A percentile compares a stretch with the other conserved stretches of the same genome.
phyloP scores from a whole-genome alignment of 2,888 invertebrate species.

The Frankliniella intonsa region DNA sequence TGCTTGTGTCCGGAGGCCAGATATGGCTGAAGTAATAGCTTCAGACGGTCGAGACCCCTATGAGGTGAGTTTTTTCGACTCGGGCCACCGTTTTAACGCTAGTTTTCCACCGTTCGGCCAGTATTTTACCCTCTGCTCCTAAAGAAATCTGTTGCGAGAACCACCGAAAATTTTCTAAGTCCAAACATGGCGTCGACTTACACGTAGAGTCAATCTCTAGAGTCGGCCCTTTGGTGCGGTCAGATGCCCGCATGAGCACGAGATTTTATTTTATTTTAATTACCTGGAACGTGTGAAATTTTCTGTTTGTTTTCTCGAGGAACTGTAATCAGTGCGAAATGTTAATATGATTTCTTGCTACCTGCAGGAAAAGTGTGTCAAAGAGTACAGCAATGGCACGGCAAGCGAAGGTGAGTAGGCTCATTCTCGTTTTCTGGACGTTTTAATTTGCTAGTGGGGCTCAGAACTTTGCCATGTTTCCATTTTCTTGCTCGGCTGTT shows the following conservation, averaged over 20 bases:
- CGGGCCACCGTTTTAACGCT: neutral
- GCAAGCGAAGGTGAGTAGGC: conserved; percentile 3
- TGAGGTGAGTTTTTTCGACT: neutral
- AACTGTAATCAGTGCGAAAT: too few relatives aligned
- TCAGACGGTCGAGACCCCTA: neutral
- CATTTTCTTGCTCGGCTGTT: too few relatives aligned
- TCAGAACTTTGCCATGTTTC: too few relatives aligned
- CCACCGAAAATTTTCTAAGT: conserved; percentile 63
- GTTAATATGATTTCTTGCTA: neutral
- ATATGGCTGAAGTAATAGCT: neutral
- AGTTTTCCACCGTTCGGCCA: neutral
- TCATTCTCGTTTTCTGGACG: neutral
- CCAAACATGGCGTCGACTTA: conserved; percentile 74
- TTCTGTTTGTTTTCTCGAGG: neutral
- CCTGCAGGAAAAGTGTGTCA: conserved; percentile 7
- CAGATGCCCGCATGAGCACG: too few relatives aligned
- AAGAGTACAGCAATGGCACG: conserved; percentile 8
- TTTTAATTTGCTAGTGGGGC: too few relatives aligned
- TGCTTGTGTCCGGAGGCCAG: neutral
- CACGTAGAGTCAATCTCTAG: neutral
- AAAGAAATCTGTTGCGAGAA: neutral
- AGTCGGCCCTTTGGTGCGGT: neutral
- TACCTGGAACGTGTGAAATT: neutral
- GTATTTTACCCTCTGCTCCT: neutral
- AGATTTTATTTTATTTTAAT: neutral